Conservation (phyloP, 37 sponge, comb jelly and placozoan species). For the Sycon ciliatum region DNA sequence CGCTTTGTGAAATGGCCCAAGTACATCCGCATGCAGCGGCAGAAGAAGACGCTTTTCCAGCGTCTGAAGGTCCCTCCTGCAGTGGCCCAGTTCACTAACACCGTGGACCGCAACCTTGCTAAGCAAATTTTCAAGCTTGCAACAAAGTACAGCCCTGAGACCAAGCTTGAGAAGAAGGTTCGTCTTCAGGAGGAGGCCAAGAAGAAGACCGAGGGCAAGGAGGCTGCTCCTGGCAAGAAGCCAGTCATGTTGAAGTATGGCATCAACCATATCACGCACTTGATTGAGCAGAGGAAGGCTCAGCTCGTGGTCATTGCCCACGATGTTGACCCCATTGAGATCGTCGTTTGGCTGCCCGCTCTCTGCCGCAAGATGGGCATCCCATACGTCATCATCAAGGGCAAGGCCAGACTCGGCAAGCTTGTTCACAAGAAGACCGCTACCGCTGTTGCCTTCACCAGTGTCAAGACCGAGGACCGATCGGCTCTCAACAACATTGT, state of each 20-base stretch:
- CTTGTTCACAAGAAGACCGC: slow-evolving; percentile 96
- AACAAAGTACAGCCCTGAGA: slow-evolving; percentile 93
- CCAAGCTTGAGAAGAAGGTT: slow-evolving; percentile 72
- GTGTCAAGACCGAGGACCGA: slow-evolving; percentile 79
- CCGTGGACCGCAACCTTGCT: slow-evolving; percentile 85
- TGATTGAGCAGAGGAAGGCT: slow-evolving; percentile 94
- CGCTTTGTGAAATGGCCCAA: slow-evolving; percentile 92
- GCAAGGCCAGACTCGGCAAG: slow-evolving; percentile 79
- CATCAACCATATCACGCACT: slow-evolving; percentile 84
- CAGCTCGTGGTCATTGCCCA: slow-evolving; percentile 90
- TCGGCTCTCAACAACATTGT: slow-evolving; percentile 56
- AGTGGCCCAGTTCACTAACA: slow-evolving; percentile 86
- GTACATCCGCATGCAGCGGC: slow-evolving; percentile 89
- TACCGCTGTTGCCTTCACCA: slow-evolving; percentile 68
- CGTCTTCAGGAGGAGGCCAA: slow-evolving; percentile 56
- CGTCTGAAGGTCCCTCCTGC: slow-evolving; percentile 93
- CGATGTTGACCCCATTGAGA: slow-evolving; percentile 97
- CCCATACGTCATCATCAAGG: slow-evolving; percentile 97
- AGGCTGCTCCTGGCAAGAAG: slow-evolving; percentile 54
- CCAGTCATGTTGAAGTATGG: slow-evolving; percentile 78
- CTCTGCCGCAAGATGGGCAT: slow-evolving; percentile 95
- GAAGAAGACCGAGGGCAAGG: slow-evolving; percentile 60
- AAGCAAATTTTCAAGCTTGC: slow-evolving; percentile 68
- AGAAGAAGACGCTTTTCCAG: slow-evolving; percentile 73
- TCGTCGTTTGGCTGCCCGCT: slow-evolving; percentile 94